Evolutionary conservation across 2,113 vertebrate species (phyloP), one percentile per base, ranked within the genome.

Genomic region (Mormoops blainvillei): DNA sequence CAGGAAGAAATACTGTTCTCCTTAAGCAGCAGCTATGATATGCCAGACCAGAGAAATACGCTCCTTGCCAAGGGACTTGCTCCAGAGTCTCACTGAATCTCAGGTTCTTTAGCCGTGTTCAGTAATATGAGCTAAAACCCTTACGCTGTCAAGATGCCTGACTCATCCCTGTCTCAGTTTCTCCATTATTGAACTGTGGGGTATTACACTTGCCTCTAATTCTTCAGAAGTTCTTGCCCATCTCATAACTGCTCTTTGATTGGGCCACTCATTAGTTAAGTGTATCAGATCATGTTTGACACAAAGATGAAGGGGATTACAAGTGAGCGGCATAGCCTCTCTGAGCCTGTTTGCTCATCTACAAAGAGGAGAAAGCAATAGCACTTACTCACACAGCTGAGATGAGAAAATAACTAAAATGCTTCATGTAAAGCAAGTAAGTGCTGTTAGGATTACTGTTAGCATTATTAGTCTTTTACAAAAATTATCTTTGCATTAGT

Each of bases 71-170:
- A 48, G 33, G 20, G 14, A 41, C 28, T 18, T 41, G 50, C 56
- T 87, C 19, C 20, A 26, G 9, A 61, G 16, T 82, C 33, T 92
- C 33, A 0, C 13, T 50, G n/a, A 86, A 68, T 73, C 65, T 96
- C 38, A 19, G 11, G 28, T 70, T 96, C 68, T 92, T 28, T 36
- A 38, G 65, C 20, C 7, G 1, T 22, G 14, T 68, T 58, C 56
- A 45, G 88, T 38, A 95, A 96, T 43, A 16, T 14, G 89, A 96
- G 71, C 61, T 74, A 83, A 95, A 96, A 82, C n/a, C 76, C 65
- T 85, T 56, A 7, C 28, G 10, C 90, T 91, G 68, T 85, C 56
- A 86, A 74, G 63, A 28, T 63, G 19, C 65, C 73, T 45, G 67
- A 76, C 52, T 92, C 52, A 43, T 13, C 33, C 18, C 33, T 61